Base-by-base conservation (phyloP, 2,888 invertebrate species). In the Coelinius sp. region DNA sequence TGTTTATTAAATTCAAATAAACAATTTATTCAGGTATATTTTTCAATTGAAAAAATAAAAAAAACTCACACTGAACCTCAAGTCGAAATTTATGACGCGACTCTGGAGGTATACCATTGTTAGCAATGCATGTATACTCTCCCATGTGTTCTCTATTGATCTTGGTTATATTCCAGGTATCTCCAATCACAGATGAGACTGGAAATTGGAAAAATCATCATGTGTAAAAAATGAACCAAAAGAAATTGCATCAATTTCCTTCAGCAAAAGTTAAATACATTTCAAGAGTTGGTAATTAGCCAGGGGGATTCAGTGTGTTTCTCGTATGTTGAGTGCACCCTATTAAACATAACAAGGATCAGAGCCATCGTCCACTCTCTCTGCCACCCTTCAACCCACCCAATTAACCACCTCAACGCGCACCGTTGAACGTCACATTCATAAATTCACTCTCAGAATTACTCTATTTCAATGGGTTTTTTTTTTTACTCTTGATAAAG, bases 101-200 rank as follows among this genome's bases (percentile, higher is more conserved):
- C 22, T 93, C 90, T 0, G 97, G 97, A 46, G 94, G 92, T 82
- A 97, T 92, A 1, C 96, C 97, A 85, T 98, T 98, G 88, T 93
- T 92, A 24, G 96, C 96, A 3, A 92, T 89, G 81, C 95, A 95
- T 73, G 92, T 90, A 85, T 95, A 95, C 67, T 90, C 91, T 68
- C 94, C 95, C 88, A 94, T 94, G 82, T 94, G 94, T 84, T 92
- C 92, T 63, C 95, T 90, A 77, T 91, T 93, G 41, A 94, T 91
- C 81, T 90, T 91, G 0, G 93, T 94, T 76, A 97, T 92, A 86
- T 93, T 95, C 76, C 97, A 88, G n/a, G 92, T 91, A 71, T 92
- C 91, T 0, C 96, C 96, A 66, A 92, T 92, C 71, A 85, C 73
- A 67, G 84, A 82, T 67, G 80, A 82, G 74, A 81, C 85, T 86